Evolutionary conservation across 2,888 invertebrate genomes (phyloP), one percentile per base, ranked within the genome.

Genomic region (Polymixis lichenea): DNA sequence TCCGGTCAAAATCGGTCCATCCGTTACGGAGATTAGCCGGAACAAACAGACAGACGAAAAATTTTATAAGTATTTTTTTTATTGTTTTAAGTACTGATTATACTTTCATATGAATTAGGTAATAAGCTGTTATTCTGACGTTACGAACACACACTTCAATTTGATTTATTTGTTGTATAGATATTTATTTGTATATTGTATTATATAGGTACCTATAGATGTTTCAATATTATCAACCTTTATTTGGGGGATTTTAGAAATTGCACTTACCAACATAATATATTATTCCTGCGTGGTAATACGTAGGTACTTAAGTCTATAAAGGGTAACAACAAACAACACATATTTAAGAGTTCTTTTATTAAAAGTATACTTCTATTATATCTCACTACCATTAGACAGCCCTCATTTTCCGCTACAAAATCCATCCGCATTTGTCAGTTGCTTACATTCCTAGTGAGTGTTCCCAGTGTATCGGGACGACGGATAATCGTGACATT

Each of bases 321-420:
- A 64, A 43, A 46, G 58, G 73, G 49, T 60, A 13, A 43, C 17
- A 66, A 67, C 15, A 75, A 75, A 84, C 49, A 55, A 80, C 53
- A 49, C 53, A 68, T 51, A 13, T 83, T 60, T n/a, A 78, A 70
- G 78, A 69, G 65, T 80, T 80, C 49, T 80, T 80, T 80, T 80
- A 80, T 80, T 80, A 80, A 83, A 80, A 80, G 78, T 80, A 83
- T 80, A 83, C 60, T 65, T 77, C 58, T 72, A 80, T 78, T 43
- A 32, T 80, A 83, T 56, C 80, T 80, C 80, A 80, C 80, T 80
- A 80, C 78, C 78, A 60, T 46, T 77, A 83, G 69, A 83, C 80
- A 78, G 80, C 84, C 79, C 78, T 80, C 83, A 82, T 62, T 56
- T n/a, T 77, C 84, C 83, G 78, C 78, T 83, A 83, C 64, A 66